phyloP scores from a whole-genome alignment of 2,888 invertebrate genomes.

The Sphinx pinastri region DNA sequence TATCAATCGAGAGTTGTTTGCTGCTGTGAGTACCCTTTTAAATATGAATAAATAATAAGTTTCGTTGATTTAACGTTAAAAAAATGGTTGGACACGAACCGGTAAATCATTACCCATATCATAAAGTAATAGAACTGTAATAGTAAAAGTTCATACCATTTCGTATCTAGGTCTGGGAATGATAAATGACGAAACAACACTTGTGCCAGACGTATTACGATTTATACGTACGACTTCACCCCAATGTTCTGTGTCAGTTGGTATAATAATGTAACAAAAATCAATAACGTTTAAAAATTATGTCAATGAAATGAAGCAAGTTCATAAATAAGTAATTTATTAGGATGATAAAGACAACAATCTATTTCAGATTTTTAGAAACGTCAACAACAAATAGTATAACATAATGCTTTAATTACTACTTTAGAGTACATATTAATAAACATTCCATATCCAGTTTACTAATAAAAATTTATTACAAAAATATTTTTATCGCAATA shows the following conservation, averaged over 20 bases:
- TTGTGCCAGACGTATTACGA: background rate
- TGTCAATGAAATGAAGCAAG: no score
- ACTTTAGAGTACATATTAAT: no score
- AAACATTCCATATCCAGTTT: no score
- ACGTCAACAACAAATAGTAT: no score
- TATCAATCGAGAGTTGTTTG: slow-evolving; percentile 87
- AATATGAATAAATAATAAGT: background rate
- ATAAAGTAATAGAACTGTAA: no score
- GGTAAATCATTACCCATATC: no score
- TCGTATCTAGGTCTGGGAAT: background rate
- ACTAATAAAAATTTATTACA: background rate
- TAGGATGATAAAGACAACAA: no score
- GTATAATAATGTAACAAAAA: background rate
- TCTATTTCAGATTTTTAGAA: no score
- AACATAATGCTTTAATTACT: no score
- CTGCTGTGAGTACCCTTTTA: slow-evolving; percentile 81
- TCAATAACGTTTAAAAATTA: background rate
- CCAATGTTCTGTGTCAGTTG: background rate
- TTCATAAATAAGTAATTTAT: no score
- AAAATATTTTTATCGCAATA: slow-evolving; percentile 5
- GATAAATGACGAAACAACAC: background rate
- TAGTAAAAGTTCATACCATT: background rate
- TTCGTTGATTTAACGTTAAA: no score
- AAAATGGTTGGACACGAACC: no score
- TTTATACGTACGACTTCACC: background rate